Evolutionary conservation across 2,888 invertebrate genomes (phyloP), one percentile per base, ranked within the genome.

Genomic region (Nemotelus pantherinus): DNA sequence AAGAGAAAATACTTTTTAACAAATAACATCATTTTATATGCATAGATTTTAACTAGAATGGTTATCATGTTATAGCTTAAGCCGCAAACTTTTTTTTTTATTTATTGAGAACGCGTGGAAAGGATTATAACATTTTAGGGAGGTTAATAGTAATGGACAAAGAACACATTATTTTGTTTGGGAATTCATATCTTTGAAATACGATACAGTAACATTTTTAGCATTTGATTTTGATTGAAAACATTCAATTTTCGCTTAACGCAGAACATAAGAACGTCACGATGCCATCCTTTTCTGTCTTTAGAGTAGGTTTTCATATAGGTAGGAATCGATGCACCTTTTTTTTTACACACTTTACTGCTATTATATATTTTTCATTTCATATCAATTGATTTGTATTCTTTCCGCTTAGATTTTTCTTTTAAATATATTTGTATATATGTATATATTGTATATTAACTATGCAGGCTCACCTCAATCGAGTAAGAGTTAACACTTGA

Each of bases 41-140:
- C 74, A 74, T 74, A 74, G 63, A 58, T 44, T 53, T 57, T 60
- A 74, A 74, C 74, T 74, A 70, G 70, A 47, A 58, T 72, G 45
- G 44, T 65, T 58, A 57, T 72, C 25, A 39, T 72, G 10, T 25
- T 60, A 60, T 60, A 60, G 7, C 63, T 60, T 60, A 74, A 74
- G 74, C 74, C 74, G 63, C 74, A 74, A 47, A 60, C 63, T 48
- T 44, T 43, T 48, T 43, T 72, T 72, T 74, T 74, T 74, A 25
- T 25, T 25, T 60, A 74, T 74, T 74, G 74, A 74, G 47, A 74
- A 70, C 70, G 70, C 70, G 70, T 55, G 55, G 55, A 70, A 68
- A 65, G 43, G 63, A 65, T 44, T 45, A n/a, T 47, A 65, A 65
- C 47, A 45, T 65, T 47, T 45, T 9, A 41, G 10, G 47, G 65